These are phyloP conservation scores for Cydia fagiglandana DNA, from an alignment of 1,140 invertebrate genomes.

Conservation along the genomic window DNA sequence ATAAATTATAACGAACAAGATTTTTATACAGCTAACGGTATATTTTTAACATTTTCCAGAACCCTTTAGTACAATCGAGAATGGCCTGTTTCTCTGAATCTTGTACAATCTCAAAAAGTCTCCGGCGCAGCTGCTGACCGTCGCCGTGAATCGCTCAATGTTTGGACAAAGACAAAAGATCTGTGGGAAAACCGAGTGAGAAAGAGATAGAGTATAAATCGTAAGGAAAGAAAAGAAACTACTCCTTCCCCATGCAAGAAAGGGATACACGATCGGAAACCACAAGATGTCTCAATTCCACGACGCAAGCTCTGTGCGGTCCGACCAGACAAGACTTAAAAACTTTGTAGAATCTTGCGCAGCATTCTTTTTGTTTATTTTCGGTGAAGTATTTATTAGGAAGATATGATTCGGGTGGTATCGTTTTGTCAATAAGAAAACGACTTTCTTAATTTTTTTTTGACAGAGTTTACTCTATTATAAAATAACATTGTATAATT, in stretches of 20 bases:
- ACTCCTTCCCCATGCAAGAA: constrained; percentile 50
- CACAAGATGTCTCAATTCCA: constrained; percentile 79
- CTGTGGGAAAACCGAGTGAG: constrained; percentile 59
- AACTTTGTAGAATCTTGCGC: constrained; percentile 60
- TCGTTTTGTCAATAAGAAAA: constrained; percentile 11
- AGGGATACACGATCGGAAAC: constrained; percentile 74
- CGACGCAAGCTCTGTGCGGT: constrained; percentile 73
- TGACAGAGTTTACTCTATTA: too few relatives aligned
- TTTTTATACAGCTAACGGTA: too few relatives aligned
- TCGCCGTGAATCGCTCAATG: constrained; percentile 59
- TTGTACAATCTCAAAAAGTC: constrained; percentile 73
- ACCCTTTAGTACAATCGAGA: background rate
- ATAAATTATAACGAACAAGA: too few relatives aligned
- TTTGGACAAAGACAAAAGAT: constrained; percentile 75
- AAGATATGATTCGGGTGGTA: background rate
- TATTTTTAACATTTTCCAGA: constrained; percentile 1
- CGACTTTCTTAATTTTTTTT: background rate
- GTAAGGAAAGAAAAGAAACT: constrained; percentile 66
- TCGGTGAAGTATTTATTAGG: constrained; percentile 33
- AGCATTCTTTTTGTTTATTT: constrained; percentile 61
- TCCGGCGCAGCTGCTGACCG: constrained; percentile 73
- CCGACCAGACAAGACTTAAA: constrained; percentile 60
- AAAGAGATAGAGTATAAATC: constrained; percentile 67
- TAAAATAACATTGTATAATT: too few relatives aligned
- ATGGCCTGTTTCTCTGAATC: constrained; percentile 49